phyloP scores from a whole-genome alignment of 2,113 vertebrate species.

The Hypanus sabinus region DNA sequence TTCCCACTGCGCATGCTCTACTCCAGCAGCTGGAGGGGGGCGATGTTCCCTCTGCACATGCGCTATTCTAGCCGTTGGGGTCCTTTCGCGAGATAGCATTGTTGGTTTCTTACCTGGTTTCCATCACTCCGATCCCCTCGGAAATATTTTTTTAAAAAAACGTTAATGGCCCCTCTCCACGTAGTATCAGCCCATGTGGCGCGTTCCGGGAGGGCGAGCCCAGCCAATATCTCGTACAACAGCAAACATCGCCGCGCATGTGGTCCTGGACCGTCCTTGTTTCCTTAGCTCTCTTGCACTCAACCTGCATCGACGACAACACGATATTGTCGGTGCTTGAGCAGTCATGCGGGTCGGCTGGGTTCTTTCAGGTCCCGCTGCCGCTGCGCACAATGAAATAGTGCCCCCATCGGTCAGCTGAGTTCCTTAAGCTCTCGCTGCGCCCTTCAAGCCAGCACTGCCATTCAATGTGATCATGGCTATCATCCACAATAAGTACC shows the following conservation, averaged over 20 bases:
- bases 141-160: too few species aligned
- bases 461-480: too few species aligned
- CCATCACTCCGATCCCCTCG: background rate
- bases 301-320: background rate
- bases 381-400: background rate
- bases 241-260: background rate
- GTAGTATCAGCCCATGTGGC: background rate
- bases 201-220: background rate
- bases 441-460: too few species aligned
- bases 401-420: background rate
- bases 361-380: background rate
- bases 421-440: background rate
- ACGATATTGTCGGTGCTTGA: background rate
- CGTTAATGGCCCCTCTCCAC: too few species aligned
- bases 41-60: background rate
- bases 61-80: background rate
- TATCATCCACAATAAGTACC: too few species aligned
- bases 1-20: too few species aligned
- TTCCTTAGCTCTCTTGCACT: constrained; percentile 13
- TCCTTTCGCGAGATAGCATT: too few species aligned
- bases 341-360: background rate
- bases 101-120: background rate
- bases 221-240: background rate
- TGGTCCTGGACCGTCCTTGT: background rate
- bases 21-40: too few species aligned